Base-by-base conservation (phyloP, 2,888 invertebrate genomes). In the Subacronicta megacephala region DNA sequence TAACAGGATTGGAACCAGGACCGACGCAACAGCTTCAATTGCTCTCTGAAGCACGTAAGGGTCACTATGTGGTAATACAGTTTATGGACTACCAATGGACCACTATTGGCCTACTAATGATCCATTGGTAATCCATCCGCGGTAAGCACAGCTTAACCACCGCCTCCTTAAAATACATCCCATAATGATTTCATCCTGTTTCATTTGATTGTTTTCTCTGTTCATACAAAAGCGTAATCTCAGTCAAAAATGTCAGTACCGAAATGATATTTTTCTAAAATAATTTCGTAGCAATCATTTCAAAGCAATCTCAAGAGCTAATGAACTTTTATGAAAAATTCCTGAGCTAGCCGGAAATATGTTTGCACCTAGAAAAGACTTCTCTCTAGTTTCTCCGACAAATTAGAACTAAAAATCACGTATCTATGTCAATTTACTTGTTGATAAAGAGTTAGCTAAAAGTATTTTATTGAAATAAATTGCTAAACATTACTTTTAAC, bases 261-360 rank as follows among this genome's bases (percentile, higher is more conserved):
- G 38, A 47, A 23, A 52, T 36, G 35, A 20, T 35, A 57, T 33
- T 18, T n/a, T 9, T 23, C 26, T 20, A 15, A 15, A 43, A 64
- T 36, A 52, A 64, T 60, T 45, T 41, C 16, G 7, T 37, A 55
- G 31, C 36, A 51, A 42, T 53, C 33, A 43, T 37, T 51, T 33
- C 41, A 38, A 6, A 42, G 40, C 54, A 44, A 43, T 36, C 37
- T 45, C 37, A 6, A 26, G 10, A 38, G 37, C 51, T 72, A 72
- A 70, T 67, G 58, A 61, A 61, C 42, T 51, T 16, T 54, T 59
- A 72, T 72, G 55, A 70, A 61, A 58, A 63, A 70, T 54, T 60
- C 50, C 41, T 57, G 26, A 49, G 42, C 33, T 16, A 44, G 31
- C 53, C 38, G 26, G 51, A 51, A 69, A 46, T 42, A n/a, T 46